A percentile compares a stretch with the other conserved stretches of the same genome.
Conservation (phyloP, 1,140 invertebrate genomes). For the Dolichoris vasculosae region DNA sequence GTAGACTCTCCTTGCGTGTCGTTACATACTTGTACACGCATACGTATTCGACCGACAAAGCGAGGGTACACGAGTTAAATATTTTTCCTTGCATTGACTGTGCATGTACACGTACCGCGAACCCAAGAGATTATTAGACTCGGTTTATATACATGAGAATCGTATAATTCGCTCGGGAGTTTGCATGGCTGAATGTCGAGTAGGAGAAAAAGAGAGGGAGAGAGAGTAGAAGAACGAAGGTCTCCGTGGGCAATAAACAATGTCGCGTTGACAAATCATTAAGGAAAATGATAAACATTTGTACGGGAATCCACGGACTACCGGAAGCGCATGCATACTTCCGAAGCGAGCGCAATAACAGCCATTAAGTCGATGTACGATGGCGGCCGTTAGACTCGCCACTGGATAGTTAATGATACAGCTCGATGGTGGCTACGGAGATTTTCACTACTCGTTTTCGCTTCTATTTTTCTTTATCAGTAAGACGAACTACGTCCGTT, state of each 20-base stretch:
- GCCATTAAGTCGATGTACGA: slow-evolving; percentile 25
- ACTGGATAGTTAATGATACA: slow-evolving; percentile 44
- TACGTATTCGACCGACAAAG: background rate
- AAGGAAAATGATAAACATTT: slow-evolving; percentile 52
- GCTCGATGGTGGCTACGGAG: background rate
- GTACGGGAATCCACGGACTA: slow-evolving; percentile 1
- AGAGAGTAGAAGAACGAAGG: background rate
- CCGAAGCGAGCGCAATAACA: slow-evolving; percentile 37
- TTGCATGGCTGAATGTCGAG: background rate
- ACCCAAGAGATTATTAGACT: slow-evolving; percentile 3
- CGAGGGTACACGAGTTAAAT: slow-evolving; percentile 19
- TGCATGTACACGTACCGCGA: background rate
- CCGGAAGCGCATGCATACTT: slow-evolving; percentile 35
- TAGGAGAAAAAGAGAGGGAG: background rate
- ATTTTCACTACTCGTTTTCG: background rate
- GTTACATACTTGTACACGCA: slow-evolving; percentile 4
- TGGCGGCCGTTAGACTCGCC: slow-evolving; percentile 48
- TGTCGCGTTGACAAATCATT: slow-evolving; percentile 2
- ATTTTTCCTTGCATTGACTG: background rate
- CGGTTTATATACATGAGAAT: background rate
- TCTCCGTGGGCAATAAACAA: slow-evolving; percentile 27
- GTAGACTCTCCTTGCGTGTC: slow-evolving; percentile 23
- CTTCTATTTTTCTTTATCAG: too few relatives aligned
- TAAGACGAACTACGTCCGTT: background rate
- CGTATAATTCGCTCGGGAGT: slow-evolving; percentile 6